Base-by-base conservation (phyloP, 2,888 invertebrate species). In the Drosophila peninsularis region DNA sequence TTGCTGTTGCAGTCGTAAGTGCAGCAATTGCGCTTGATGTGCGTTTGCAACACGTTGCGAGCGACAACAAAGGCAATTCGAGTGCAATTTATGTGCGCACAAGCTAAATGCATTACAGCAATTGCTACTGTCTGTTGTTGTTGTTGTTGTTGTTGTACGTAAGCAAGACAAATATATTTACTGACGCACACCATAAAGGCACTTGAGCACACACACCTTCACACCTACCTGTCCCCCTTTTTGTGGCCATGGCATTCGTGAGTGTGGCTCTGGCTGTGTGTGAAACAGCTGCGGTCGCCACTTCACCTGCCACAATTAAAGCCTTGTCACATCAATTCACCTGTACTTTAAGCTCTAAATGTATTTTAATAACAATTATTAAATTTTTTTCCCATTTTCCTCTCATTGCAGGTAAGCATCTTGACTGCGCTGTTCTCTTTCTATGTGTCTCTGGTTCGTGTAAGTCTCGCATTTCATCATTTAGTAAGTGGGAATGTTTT, bases 61-160 rank as follows among this genome's bases (percentile, higher is more conserved):
- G 52, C 62, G 32, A 60, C 64, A 61, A 75, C 71, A 75, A 68
- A 63, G 63, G 62, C 62, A 42, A 49, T 30, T 66, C 62, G 50
- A 76, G 77, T 71, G 60, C 64, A 66, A 77, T 73, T 73, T 76
- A 76, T 76, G 69, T 66, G 75, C 62, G 49, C 72, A 71, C 61
- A 41, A 62, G 54, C 21, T 52, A 75, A 76, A 62, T 76, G 57
- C 70, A 77, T 78, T 79, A 62, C 66, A 41, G 50, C 66, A 76
- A 74, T 64, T 74, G 78, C 65, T 62, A 62, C 74, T 75, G 75
- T 60, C 44, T 27, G 67, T 64, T 60, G 9, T 13, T 36, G 36
- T 53, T 53, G 36, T 14, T 44, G 24, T 44, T 36, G 45, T 53
- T 52, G 69, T 49, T 62, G 62, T 52, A 58, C 11, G 62, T 63